Evolutionary conservation across 1,140 invertebrate species (phyloP).

Genomic region (Micrasema minimum): DNA sequence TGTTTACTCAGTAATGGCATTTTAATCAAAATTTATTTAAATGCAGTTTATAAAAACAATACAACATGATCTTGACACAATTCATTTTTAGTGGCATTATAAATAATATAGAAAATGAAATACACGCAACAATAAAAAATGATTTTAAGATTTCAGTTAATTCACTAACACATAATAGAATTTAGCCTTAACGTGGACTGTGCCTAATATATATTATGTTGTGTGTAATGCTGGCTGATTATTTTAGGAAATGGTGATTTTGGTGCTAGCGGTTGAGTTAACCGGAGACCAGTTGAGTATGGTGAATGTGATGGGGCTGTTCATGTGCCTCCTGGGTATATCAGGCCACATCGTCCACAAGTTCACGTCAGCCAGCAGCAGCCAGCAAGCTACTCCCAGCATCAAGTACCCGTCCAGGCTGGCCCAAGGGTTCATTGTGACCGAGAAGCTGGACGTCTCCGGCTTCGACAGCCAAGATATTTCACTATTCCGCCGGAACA

Average conservation of each 20-base stretch:
- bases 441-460: slow-evolving; percentile 43
- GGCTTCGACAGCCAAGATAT: slow-evolving; percentile 57
- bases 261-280: slow-evolving; percentile 85
- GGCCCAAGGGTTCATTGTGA: slow-evolving; percentile 52
- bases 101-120: too few relatives aligned
- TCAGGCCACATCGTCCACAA: slow-evolving; percentile 88
- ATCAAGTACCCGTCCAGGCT: slow-evolving; percentile 58
- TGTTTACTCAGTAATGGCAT: too few relatives aligned
- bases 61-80: too few relatives aligned
- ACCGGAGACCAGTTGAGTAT: slow-evolving; percentile 86
- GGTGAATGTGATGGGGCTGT: slow-evolving; percentile 87
- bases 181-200: too few relatives aligned
- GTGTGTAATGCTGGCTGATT: too few relatives aligned
- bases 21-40: too few relatives aligned
- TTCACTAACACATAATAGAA: too few relatives aligned
- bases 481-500: slow-evolving; percentile 52
- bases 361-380: slow-evolving; percentile 53
- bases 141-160: too few relatives aligned
- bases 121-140: too few relatives aligned
- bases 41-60: too few relatives aligned
- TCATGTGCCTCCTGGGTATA: slow-evolving; percentile 91
- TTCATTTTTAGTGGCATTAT: too few relatives aligned
- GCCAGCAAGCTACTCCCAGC: slow-evolving; percentile 49
- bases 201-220: too few relatives aligned
- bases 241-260: slow-evolving; percentile 88